Conservation (phyloP, 2,113 vertebrate species). For the Dendropsophus ebraccatus region DNA sequence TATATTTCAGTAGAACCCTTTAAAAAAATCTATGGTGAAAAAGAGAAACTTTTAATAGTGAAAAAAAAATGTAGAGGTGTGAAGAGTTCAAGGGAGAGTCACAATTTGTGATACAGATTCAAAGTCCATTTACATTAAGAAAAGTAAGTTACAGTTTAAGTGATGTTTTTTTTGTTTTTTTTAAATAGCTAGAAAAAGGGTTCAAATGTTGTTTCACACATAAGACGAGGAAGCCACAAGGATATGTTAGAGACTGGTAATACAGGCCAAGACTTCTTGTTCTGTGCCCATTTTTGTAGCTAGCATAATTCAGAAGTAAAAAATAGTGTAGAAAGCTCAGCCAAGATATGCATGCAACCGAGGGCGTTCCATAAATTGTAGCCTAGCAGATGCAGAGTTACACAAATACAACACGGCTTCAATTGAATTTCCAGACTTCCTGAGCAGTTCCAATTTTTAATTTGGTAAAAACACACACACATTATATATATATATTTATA, state of each 20-base stretch:
- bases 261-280: neutral
- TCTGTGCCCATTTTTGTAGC: neutral
- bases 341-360: conserved; percentile 1
- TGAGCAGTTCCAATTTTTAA: conserved; percentile 46
- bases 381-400: conserved; percentile 36
- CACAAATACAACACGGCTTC: conserved; percentile 41
- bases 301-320: neutral
- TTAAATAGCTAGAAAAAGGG: neutral
- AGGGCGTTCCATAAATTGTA: conserved; percentile 12
- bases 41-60: too few species aligned
- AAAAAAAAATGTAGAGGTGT: too few species aligned
- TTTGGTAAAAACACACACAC: too few species aligned
- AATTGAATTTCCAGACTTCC: conserved; percentile 58
- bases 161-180: too few species aligned
- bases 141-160: too few species aligned
- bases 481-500: too few species aligned
- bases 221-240: neutral
- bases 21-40: too few species aligned
- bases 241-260: neutral
- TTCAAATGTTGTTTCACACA: neutral
- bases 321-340: conserved; percentile 10
- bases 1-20: too few species aligned
- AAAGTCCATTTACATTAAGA: too few species aligned
- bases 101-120: too few species aligned
- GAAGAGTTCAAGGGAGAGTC: too few species aligned